Evolutionary conservation across 2,113 vertebrate species (phyloP).

Genomic region (Onychostoma macrolepis): DNA sequence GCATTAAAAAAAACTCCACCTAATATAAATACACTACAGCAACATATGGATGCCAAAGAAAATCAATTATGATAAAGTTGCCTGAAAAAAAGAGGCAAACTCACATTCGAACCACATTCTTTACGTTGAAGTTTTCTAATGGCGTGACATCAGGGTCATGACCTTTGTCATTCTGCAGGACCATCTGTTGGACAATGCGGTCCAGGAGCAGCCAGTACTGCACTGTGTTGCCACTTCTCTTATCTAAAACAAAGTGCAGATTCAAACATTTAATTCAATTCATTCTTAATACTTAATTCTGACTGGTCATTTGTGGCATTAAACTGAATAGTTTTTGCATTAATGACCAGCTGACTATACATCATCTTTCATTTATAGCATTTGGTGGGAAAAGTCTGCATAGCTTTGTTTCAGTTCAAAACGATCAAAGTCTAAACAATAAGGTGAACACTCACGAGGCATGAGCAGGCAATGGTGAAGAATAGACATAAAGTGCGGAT

Average conservation of each 20-base stretch:
- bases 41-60: background rate
- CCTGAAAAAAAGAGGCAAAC: constrained; percentile 56
- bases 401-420: background rate
- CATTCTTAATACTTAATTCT: background rate
- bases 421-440: background rate
- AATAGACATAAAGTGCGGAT: constrained; percentile 98
- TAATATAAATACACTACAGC: background rate
- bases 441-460: constrained; percentile 87
- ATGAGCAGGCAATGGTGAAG: constrained; percentile 99
- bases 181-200: constrained; percentile 97
- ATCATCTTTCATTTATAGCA: background rate
- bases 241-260: constrained; percentile 76
- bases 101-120: constrained; percentile 98
- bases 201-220: constrained; percentile 98
- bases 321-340: background rate
- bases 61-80: background rate
- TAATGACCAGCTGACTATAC: background rate
- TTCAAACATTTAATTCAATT: background rate
- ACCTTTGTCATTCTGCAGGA: constrained; percentile 97
- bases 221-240: constrained; percentile 96
- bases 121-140: constrained; percentile 98
- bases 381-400: background rate
- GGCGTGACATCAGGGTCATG: constrained; percentile 94
- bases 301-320: background rate
- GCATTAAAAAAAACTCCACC: background rate